Evolutionary conservation across 1,140 invertebrate species (phyloP).

Genomic region (Drosophila pectinifera): DNA sequence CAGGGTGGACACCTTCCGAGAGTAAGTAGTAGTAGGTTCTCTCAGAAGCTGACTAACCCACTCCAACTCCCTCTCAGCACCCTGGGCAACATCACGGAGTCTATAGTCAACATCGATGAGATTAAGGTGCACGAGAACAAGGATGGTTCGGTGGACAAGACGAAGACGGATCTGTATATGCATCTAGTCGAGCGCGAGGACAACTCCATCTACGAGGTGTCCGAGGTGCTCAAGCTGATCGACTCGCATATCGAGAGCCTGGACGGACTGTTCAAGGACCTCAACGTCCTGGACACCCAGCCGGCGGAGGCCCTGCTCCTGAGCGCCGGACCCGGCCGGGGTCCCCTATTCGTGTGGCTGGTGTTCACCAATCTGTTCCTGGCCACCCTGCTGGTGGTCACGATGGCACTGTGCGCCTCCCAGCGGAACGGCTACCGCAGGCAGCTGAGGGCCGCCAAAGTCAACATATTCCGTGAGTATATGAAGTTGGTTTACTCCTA

Average conservation of each 20-base stretch:
- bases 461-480: conserved; percentile 93
- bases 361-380: conserved; percentile 92
- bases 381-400: conserved; percentile 90
- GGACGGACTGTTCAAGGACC: conserved; percentile 95
- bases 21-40: conserved; percentile 89
- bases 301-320: conserved; percentile 89
- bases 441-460: conserved; percentile 96
- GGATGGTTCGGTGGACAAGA: conserved; percentile 96
- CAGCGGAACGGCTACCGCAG: conserved; percentile 93
- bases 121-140: conserved; percentile 96
- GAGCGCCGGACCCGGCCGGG: conserved; percentile 85
- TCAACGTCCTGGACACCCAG: conserved; percentile 95
- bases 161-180: conserved; percentile 96
- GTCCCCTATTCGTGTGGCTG: conserved; percentile 91
- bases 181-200: conserved; percentile 95
- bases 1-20: conserved; percentile 91
- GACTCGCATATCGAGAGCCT: conserved; percentile 96
- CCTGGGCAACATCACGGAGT: conserved; percentile 93
- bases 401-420: conserved; percentile 91
- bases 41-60: background rate
- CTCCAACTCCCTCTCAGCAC: conserved; percentile 85
- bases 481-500: too few species aligned
- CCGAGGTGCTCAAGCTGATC: conserved; percentile 92
- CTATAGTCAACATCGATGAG: conserved; percentile 97
- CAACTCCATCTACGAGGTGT: conserved; percentile 95